Evolutionary conservation across 2,797 vertebrate species (phyloP), one percentile per base, ranked within the genome.

Genomic region (Diplodus sargus): DNA sequence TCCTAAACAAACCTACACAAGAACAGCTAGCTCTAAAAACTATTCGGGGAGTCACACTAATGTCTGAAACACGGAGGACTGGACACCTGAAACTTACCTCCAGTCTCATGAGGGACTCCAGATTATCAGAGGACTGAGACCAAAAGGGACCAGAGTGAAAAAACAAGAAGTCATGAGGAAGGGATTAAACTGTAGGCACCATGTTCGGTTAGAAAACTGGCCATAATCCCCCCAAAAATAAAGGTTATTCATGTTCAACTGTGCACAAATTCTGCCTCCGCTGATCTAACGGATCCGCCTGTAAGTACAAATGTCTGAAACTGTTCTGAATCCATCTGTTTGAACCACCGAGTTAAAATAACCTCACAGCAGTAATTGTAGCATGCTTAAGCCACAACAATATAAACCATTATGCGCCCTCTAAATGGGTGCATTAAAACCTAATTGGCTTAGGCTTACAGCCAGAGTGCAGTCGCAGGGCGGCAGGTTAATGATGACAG

Each of bases 11-110:
- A 67, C 30, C 0, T 39, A 63, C 15, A 54, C 47, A 42, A 56
- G 23, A 28, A 34, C 45, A 0, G 3, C n/a, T 63, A 67, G 11
- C 48, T 56, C 71, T 78, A 78, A 23, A 54, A 57, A 23, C 62
- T 78, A 78, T 2, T 6, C 2, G 20, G 47, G 45, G 52, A 75
- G 17, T 3, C 16, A 48, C 10, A 34, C 81, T 81, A 87, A 2
- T 3, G 47, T 60, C 68, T 28, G 56, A 77, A 47, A 74, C 80
- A 72, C 22, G 13, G 47, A 65, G 53, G 48, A 16, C 51, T 12
- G 49, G 7, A 84, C 54, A 74, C 62, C 82, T 82, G 48, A 58
- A 69, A 94, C 90, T 93, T 91, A 95, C 95, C 95, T 95, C 95
- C 89, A 87, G 90, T 15, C 85, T 92, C 67, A 87, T 74, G 47